Conservation (phyloP, 2,113 vertebrate genomes). For the Etheostoma spectabile region DNA sequence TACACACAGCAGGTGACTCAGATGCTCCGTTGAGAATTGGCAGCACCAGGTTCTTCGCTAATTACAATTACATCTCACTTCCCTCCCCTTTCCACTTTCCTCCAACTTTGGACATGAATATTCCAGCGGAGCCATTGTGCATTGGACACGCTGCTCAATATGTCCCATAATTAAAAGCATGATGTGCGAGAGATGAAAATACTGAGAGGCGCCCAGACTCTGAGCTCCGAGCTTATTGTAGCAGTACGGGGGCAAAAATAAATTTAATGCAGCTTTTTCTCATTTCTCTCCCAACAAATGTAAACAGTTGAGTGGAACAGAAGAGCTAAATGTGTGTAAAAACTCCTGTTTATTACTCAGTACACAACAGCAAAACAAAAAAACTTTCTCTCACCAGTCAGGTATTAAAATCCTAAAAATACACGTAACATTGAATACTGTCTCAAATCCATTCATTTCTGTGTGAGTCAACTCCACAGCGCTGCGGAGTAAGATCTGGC, state of each 20-base stretch:
- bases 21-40: slow-evolving; percentile 78
- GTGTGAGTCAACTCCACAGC: too few relatives aligned
- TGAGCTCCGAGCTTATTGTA: slow-evolving; percentile 1
- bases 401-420: not conserved
- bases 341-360: slow-evolving; percentile 1
- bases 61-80: slow-evolving; percentile 86
- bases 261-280: slow-evolving; percentile 2
- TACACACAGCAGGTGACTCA: slow-evolving; percentile 74
- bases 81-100: slow-evolving; percentile 76
- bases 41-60: slow-evolving; percentile 80
- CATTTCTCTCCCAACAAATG: not conserved
- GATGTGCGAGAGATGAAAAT: slow-evolving; percentile 64
- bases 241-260: not conserved
- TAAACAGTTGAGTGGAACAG: not conserved
- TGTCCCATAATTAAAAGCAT: slow-evolving; percentile 70
- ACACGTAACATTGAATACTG: not conserved
- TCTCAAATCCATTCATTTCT: too few relatives aligned
- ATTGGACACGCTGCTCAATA: slow-evolving; percentile 67
- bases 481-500: too few relatives aligned
- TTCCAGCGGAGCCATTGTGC: slow-evolving; percentile 60
- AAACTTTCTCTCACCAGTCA: not conserved
- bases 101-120: slow-evolving; percentile 80
- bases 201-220: slow-evolving; percentile 39
- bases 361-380: not conserved
- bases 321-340: not conserved